A percentile compares a stretch with the other conserved stretches of the same genome.
These are phyloP conservation scores for Lysiphlebus fabarum DNA, from an alignment of 1,140 invertebrate species.

Conservation along the genomic window DNA sequence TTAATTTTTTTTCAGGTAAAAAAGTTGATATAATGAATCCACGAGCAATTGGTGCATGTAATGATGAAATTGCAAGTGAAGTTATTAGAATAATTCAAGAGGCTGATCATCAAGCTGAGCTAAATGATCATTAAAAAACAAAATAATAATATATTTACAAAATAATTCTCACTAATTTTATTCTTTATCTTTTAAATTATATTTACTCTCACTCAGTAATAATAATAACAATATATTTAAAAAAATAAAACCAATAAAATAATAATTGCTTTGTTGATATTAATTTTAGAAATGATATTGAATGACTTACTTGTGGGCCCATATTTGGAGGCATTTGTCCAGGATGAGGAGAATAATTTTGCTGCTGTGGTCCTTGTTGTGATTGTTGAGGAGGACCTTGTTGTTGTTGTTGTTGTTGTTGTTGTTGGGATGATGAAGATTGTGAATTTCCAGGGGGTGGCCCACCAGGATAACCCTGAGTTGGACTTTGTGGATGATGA, in stretches of 20 bases:
- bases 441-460: slow-evolving; percentile 53
- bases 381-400: slow-evolving; percentile 49
- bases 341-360: slow-evolving; percentile 57
- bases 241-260: not conserved
- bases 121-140: slow-evolving; percentile 25
- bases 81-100: slow-evolving; percentile 54
- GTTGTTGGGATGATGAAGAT: slow-evolving; percentile 29
- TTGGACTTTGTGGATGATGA: slow-evolving; percentile 68
- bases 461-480: slow-evolving; percentile 53
- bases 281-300: slow-evolving; percentile 1
- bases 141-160: not conserved
- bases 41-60: slow-evolving; percentile 63
- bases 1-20: slow-evolving; percentile 53
- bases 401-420: no score
- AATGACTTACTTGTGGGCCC: slow-evolving; percentile 37
- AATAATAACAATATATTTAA: not conserved
- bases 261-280: not conserved
- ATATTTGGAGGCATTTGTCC: slow-evolving; percentile 59
- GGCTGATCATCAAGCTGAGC: slow-evolving; percentile 44
- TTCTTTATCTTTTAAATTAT: no score
- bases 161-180: not conserved
- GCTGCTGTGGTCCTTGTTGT: slow-evolving; percentile 50
- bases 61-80: slow-evolving; percentile 59
- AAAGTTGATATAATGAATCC: slow-evolving; percentile 68
- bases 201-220: not conserved